Percentiles rank a stretch among this genome's conserved stretches.
Evolutionary conservation across 2,888 invertebrate species (phyloP).

Genomic region (Formica aserva): DNA sequence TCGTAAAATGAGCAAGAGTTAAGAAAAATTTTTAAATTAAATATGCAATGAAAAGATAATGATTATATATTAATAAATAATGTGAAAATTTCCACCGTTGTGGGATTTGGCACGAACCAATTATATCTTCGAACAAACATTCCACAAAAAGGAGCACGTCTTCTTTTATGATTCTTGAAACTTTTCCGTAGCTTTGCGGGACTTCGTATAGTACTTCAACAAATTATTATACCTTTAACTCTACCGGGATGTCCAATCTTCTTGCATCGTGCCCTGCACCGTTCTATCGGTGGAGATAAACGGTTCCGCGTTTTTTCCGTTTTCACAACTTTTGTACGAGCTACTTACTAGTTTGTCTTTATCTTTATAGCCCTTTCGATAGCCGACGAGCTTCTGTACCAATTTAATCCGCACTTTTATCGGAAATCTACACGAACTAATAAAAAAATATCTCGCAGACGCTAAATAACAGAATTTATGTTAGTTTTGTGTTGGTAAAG

Average conservation of each 20-base stretch:
- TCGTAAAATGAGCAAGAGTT: not conserved
- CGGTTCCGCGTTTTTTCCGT: conserved; percentile 33
- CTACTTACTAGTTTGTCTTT: conserved; percentile 47
- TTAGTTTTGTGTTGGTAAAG: not conserved
- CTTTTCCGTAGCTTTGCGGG: conserved; percentile 31
- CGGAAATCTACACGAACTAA: conserved; percentile 33
- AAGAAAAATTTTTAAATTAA: not conserved
- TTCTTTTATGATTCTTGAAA: conserved; percentile 54
- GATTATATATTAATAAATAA: conserved; percentile 2
- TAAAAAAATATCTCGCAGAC: conserved; percentile 22
- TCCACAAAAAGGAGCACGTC: conserved; percentile 19
- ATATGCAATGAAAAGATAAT: not conserved
- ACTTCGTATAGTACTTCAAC: conserved; percentile 42
- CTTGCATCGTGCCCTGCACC: conserved; percentile 39
- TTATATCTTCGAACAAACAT: conserved; percentile 32
- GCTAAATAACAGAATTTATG: not conserved
- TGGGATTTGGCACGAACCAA: conserved; percentile 23
- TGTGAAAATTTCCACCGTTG: conserved; percentile 8
- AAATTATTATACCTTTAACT: conserved; percentile 59
- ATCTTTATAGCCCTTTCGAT: conserved; percentile 46
- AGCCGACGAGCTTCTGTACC: conserved; percentile 26
- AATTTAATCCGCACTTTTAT: conserved; percentile 48
- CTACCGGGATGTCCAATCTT: conserved; percentile 51
- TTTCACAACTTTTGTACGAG: conserved; percentile 46
- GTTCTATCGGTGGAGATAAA: conserved; percentile 32